Evolutionary conservation across 2,888 invertebrate genomes (phyloP).

Genomic region (Drosophila mimetica): DNA sequence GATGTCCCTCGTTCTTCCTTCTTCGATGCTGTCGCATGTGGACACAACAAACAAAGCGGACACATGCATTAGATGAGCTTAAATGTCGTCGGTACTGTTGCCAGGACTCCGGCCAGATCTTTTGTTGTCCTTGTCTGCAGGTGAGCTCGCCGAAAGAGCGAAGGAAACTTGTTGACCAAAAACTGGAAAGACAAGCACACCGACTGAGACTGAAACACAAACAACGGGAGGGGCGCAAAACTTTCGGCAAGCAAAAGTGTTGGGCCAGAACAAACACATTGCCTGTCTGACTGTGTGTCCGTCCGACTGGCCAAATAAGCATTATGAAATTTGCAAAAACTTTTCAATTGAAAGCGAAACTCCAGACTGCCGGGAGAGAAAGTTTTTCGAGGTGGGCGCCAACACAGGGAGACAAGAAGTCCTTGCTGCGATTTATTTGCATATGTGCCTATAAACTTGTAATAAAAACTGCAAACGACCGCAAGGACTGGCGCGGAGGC

Average conservation of each 20-base stretch:
- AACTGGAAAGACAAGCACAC: slow-evolving; percentile 76
- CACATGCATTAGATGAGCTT: slow-evolving; percentile 79
- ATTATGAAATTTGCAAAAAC: slow-evolving; percentile 72
- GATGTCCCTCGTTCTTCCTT: slow-evolving; percentile 1
- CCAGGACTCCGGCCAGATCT: slow-evolving; percentile 24
- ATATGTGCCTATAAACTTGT: slow-evolving; percentile 81
- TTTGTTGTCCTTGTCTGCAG: slow-evolving; percentile 59
- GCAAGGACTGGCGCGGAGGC: slow-evolving; percentile 49
- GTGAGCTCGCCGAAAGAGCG: slow-evolving; percentile 62
- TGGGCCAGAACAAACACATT: slow-evolving; percentile 61
- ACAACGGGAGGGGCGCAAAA: slow-evolving; percentile 17
- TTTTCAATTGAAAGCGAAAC: slow-evolving; percentile 66
- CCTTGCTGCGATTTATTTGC: slow-evolving; percentile 75
- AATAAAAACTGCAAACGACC: slow-evolving; percentile 81
- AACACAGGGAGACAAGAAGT: slow-evolving; percentile 15
- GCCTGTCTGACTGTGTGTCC: slow-evolving; percentile 2
- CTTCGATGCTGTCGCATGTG: slow-evolving; percentile 56
- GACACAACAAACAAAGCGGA: slow-evolving; percentile 72
- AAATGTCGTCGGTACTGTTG: slow-evolving; percentile 54
- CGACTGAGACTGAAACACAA: slow-evolving; percentile 37
- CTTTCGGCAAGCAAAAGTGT: slow-evolving; percentile 66
- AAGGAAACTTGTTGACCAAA: slow-evolving; percentile 78
- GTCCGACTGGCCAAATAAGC: slow-evolving; percentile 63
- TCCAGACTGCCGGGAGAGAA: slow-evolving; percentile 28
- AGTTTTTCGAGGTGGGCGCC: slow-evolving; percentile 20